phyloP scores from a whole-genome alignment of 2,888 invertebrate genomes.

The Drosophila leonis region DNA sequence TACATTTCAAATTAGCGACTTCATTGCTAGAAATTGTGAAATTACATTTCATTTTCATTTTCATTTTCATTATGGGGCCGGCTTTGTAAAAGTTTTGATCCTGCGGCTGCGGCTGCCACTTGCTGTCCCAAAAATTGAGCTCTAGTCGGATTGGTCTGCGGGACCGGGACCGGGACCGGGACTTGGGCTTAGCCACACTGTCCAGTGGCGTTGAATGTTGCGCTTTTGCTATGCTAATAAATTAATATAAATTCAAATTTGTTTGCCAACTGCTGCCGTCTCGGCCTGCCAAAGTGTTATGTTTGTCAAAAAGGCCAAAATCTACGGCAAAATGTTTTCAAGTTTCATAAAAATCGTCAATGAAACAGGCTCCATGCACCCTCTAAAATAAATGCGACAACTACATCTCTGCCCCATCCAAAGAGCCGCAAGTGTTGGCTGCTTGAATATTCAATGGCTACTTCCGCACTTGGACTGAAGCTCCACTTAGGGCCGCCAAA shows the following conservation, averaged over 20 bases:
- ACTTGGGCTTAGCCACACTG: slow-evolving; percentile 18
- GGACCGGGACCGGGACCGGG: not conserved
- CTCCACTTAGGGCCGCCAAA: slow-evolving; percentile 59
- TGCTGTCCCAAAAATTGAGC: slow-evolving; percentile 26
- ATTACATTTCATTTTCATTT: slow-evolving; percentile 75
- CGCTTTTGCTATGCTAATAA: slow-evolving; percentile 83
- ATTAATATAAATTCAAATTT: slow-evolving; percentile 85
- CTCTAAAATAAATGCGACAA: slow-evolving; percentile 34
- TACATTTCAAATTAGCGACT: slow-evolving; percentile 82
- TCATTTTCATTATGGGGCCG: slow-evolving; percentile 62
- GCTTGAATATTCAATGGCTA: slow-evolving; percentile 78
- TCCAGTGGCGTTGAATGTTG: slow-evolving; percentile 45
- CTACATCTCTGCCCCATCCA: slow-evolving; percentile 22
- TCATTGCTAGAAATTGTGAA: slow-evolving; percentile 76
- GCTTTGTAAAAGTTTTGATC: slow-evolving; percentile 34
- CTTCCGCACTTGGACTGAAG: slow-evolving; percentile 69
- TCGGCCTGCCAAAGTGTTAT: slow-evolving; percentile 73
- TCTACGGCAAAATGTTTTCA: slow-evolving; percentile 63
- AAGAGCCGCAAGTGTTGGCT: slow-evolving; percentile 47
- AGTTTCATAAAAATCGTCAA: slow-evolving; percentile 73
- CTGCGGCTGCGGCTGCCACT: slow-evolving; percentile 17
- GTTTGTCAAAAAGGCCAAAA: slow-evolving; percentile 58
- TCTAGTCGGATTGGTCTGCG: slow-evolving; percentile 9
- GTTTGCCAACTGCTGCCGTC: slow-evolving; percentile 79
- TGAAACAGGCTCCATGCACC: slow-evolving; percentile 40